Evolutionary conservation across 2,888 invertebrate genomes (phyloP).

Genomic region (Zonitis immaculata): DNA sequence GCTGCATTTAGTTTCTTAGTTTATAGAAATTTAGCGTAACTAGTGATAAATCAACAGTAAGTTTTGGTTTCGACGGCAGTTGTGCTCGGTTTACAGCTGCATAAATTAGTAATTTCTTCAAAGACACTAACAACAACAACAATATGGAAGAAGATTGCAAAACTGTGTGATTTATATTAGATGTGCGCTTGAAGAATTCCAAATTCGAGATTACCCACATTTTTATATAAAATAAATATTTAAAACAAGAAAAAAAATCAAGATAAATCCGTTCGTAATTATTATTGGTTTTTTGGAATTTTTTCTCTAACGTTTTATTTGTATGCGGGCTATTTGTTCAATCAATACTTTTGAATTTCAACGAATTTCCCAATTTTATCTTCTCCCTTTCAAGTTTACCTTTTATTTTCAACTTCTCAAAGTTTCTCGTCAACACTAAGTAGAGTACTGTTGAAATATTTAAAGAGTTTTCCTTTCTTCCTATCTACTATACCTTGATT

Average conservation of each 20-base stretch:
- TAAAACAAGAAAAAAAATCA: background rate
- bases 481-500: background rate
- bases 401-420: background rate
- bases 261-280: background rate
- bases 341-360: constrained; percentile 15
- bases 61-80: constrained; percentile 27
- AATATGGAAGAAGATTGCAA: background rate
- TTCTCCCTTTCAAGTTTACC: constrained; percentile 8
- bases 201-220: background rate
- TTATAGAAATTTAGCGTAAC: constrained; percentile 19
- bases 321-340: constrained; percentile 26
- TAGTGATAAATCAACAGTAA: constrained; percentile 26
- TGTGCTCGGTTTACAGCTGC: constrained; percentile 26
- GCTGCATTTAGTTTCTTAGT: constrained; percentile 9
- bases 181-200: too few species aligned
- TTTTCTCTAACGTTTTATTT: constrained; percentile 19
- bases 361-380: constrained; percentile 7
- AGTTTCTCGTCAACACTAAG: constrained; percentile 9
- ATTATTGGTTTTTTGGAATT: background rate
- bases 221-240: background rate
- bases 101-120: constrained; percentile 25
- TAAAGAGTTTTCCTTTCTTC: constrained; percentile 15
- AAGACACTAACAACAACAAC: constrained; percentile 6
- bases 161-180: background rate
- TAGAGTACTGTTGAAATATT: constrained; percentile 20